phyloP scores from a whole-genome alignment of 2,888 invertebrate genomes.

The Caenorhabditis imperialis region DNA sequence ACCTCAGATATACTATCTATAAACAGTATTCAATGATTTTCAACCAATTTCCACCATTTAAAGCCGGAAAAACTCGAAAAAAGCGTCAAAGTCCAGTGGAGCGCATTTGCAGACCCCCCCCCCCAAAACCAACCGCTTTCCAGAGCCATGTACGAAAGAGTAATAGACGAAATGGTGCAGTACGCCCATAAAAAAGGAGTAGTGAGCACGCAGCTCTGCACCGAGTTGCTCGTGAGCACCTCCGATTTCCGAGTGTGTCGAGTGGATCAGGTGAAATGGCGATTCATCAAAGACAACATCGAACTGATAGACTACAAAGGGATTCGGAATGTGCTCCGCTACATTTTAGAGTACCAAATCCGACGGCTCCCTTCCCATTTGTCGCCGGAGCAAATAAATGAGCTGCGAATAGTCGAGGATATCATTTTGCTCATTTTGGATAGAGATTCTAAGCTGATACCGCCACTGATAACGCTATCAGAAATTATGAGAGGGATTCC shows the following conservation, averaged over 20 bases:
- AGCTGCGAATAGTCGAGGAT: slow-evolving; percentile 41
- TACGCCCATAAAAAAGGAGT: slow-evolving; percentile 21
- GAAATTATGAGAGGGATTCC: slow-evolving; percentile 52
- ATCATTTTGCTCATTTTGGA: slow-evolving; percentile 57
- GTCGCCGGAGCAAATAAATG: slow-evolving; percentile 45
- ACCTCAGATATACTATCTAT: no score
- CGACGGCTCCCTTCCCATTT: slow-evolving; percentile 30
- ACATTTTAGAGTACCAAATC: slow-evolving; percentile 36
- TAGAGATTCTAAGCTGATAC: slow-evolving; percentile 53
- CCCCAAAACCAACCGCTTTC: neutral
- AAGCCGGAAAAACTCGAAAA: neutral
- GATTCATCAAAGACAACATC: slow-evolving; percentile 45
- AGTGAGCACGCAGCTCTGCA: slow-evolving; percentile 24
- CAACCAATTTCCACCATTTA: no score
- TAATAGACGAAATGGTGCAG: slow-evolving; percentile 30
- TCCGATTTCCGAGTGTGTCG: slow-evolving; percentile 54
- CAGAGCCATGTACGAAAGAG: slow-evolving; percentile 41
- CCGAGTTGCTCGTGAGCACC: slow-evolving; percentile 53
- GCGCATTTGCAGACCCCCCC: no score
- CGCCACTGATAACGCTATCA: slow-evolving; percentile 61
- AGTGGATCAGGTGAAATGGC: slow-evolving; percentile 45
- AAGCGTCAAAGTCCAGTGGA: neutral
- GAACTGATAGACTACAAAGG: slow-evolving; percentile 59
- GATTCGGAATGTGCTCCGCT: slow-evolving; percentile 44
- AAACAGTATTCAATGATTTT: no score